Base-by-base conservation (phyloP, 2,888 invertebrate genomes). In the Ornithoptera alexandrae region DNA sequence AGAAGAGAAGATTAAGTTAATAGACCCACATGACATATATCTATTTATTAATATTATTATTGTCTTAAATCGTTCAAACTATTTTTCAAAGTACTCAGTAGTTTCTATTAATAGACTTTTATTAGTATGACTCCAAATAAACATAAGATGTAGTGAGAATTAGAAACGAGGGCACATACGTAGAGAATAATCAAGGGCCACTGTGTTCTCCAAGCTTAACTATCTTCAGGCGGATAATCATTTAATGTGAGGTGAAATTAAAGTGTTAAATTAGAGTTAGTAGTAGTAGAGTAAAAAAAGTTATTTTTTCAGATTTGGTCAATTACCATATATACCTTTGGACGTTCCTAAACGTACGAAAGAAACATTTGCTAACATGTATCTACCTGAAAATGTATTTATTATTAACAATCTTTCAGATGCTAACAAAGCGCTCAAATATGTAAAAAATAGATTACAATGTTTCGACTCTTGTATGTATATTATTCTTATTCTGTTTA, bases 371-470 rank as follows among this genome's bases (percentile, higher is more conserved):
- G 63, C 70, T 2, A 75, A 74, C 6, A 79, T 83, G 7, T 76
- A 77, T 0, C 78, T 81, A 0, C 89, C 89, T 1, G 83, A 86
- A 1, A 96, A 96, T 78, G 93, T 95, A 18, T 94, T 95, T 74
- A 85, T 94, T 2, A 81, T 96, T 24, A 95, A 96, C 79, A 89
- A 92, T 20, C 87, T 93, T 22, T 72, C 80, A 0, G 94, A 95
- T 68, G 95, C 94, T 0, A 86, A 84, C 17, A 85, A 79, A 62
- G 91, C 94, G 10, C 77, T 94, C 24, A 78, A 81, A 61, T 81
- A 84, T 77, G 76, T 86, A 75, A 77, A 82, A 73, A 75, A 64
- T 12, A 67, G 67, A 22, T 58, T 71, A 24, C 36, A 67, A 18
- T 57, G 42, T 46, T 58, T 67, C n/a, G 70, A 67, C 18, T 18